These are phyloP conservation scores for Podabrus alpinus DNA, from an alignment of 2,888 invertebrate species.

Conservation along the genomic window DNA sequence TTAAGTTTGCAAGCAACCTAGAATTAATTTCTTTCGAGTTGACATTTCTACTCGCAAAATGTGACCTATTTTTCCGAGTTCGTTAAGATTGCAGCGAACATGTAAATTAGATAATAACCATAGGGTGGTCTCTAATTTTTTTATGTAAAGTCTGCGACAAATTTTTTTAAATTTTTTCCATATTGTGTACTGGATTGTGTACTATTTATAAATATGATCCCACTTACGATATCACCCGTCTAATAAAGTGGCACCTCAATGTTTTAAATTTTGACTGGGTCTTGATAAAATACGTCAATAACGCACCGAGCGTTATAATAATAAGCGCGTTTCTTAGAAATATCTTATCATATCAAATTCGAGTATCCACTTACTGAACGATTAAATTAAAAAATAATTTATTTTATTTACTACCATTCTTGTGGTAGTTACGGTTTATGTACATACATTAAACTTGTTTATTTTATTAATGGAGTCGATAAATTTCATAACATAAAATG, in stretches of 20 bases:
- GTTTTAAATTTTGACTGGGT: neutral
- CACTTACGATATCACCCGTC: neutral
- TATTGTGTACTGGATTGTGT: neutral
- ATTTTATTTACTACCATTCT: neutral
- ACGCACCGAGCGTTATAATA: neutral
- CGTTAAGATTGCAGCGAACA: neutral
- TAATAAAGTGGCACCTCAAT: neutral
- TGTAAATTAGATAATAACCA: neutral
- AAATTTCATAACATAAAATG: neutral
- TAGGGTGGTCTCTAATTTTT: neutral
- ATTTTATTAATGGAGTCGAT: neutral
- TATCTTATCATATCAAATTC: neutral
- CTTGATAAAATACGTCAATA: neutral
- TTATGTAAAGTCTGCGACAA: neutral
- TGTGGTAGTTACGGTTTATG: neutral
- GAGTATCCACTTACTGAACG: neutral
- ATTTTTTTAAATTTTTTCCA: neutral
- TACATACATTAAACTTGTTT: neutral
- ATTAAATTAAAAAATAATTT: neutral
- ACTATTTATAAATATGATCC: neutral
- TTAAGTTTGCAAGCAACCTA: neutral
- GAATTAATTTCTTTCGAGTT: neutral
- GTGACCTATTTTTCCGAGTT: neutral
- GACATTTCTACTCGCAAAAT: neutral
- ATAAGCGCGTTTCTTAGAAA: neutral